Percentiles rank a stretch among this genome's conserved stretches.
Evolutionary conservation across 1,140 invertebrate species (phyloP).

Genomic region (Ceratosolen solmsi): DNA sequence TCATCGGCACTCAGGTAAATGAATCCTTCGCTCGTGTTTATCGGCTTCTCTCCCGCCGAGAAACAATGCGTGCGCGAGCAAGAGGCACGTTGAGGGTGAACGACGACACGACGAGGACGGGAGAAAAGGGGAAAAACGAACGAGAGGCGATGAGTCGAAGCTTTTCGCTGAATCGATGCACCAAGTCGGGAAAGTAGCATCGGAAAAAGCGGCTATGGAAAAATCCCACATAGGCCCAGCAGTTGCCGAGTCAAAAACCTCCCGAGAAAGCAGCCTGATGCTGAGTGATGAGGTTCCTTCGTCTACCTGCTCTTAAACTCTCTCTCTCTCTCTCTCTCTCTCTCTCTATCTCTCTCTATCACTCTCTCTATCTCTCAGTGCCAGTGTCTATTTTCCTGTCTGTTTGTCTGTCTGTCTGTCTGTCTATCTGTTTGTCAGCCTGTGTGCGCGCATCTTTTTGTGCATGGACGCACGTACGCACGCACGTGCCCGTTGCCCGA

Average conservation of each 20-base stretch:
- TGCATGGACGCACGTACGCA: too few species aligned
- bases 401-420: too few species aligned
- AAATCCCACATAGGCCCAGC: background rate
- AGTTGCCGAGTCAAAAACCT: conserved; percentile 12
- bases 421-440: too few species aligned
- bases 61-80: background rate
- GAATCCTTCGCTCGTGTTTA: conserved; percentile 44
- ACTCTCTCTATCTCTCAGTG: too few species aligned
- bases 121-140: background rate
- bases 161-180: background rate
- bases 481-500: background rate
- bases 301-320: background rate
- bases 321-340: too few species aligned
- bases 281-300: background rate
- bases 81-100: too few species aligned
- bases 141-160: background rate
- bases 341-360: too few species aligned
- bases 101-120: background rate
- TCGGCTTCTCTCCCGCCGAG: conserved; percentile 34
- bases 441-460: too few species aligned
- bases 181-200: too few species aligned
- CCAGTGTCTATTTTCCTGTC: too few species aligned
- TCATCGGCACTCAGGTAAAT: conserved; percentile 38
- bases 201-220: background rate
- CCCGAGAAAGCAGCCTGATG: background rate